Percentiles rank a stretch among this genome's conserved stretches.
Conservation (phyloP, 2,888 invertebrate species). For the Protonemura montana region DNA sequence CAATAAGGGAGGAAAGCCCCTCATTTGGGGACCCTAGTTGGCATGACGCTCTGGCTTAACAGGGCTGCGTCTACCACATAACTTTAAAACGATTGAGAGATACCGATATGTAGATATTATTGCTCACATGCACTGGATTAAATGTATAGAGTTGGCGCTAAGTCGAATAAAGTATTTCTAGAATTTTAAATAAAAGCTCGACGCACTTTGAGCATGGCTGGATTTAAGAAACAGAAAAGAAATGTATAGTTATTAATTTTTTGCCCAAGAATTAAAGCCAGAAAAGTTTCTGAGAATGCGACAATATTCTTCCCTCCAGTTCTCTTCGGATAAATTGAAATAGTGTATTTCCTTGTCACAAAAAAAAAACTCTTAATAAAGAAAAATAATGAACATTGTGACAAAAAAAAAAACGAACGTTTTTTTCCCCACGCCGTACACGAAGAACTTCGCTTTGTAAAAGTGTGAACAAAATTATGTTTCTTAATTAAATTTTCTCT, state of each 20-base stretch:
- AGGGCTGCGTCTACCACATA: too few relatives aligned
- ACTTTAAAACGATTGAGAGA: too few relatives aligned
- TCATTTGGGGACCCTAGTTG: not conserved
- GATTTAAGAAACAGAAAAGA: not conserved
- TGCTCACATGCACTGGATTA: too few relatives aligned
- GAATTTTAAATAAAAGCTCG: not conserved
- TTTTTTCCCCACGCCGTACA: not conserved
- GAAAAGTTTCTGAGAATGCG: not conserved
- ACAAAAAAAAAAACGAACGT: not conserved
- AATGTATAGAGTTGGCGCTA: too few relatives aligned
- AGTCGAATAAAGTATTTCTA: too few relatives aligned
- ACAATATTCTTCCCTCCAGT: not conserved
- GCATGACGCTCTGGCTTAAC: too few relatives aligned
- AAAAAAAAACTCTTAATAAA: constrained; percentile 8
- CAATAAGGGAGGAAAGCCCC: not conserved
- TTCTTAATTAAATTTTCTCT: constrained; percentile 32
- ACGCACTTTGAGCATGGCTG: not conserved
- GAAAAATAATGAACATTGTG: not conserved
- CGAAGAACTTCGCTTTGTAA: not conserved
- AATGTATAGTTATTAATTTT: not conserved
- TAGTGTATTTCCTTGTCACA: not conserved
- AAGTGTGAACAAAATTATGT: constrained; percentile 37
- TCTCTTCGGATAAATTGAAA: constrained; percentile 2
- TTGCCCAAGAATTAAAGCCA: not conserved
- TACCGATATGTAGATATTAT: not conserved